Percentiles rank a stretch among this genome's conserved stretches.
Conservation (phyloP, 1,140 invertebrate species). For the Papilio glaucus region DNA sequence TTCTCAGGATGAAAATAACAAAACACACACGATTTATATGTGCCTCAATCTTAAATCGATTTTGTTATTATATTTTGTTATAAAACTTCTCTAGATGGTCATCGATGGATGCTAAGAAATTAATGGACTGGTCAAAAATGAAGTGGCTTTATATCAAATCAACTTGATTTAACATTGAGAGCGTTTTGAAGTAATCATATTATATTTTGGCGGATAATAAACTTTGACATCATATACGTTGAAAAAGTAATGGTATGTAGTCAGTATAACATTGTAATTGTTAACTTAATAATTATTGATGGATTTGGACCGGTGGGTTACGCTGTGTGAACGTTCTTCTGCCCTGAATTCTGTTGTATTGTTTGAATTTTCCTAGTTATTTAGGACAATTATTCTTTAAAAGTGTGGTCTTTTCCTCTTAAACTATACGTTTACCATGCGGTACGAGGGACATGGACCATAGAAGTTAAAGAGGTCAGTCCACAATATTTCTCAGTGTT, state of each 20-base stretch:
- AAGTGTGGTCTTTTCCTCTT: neutral
- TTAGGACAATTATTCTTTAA: neutral
- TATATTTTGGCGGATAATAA: conserved; percentile 35
- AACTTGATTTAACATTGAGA: conserved; percentile 53
- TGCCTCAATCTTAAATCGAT: conserved; percentile 1
- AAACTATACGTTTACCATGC: conserved; percentile 49
- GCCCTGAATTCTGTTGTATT: neutral
- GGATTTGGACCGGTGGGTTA: conserved; percentile 66
- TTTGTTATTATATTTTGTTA: neutral
- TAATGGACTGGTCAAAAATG: conserved; percentile 56
- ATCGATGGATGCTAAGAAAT: conserved; percentile 51
- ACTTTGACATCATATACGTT: conserved; percentile 30
- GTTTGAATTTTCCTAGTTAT: neutral
- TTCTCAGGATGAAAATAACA: conserved; percentile 1
- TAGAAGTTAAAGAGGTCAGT: conserved; percentile 75
- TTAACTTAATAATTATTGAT: conserved; percentile 47
- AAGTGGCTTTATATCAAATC: conserved; percentile 48
- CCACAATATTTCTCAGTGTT: conserved; percentile 42
- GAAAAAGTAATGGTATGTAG: conserved; percentile 68
- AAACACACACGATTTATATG: neutral
- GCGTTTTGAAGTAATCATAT: conserved; percentile 41
- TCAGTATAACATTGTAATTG: conserved; percentile 48
- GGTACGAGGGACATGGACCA: conserved; percentile 62
- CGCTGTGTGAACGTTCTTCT: conserved; percentile 43
- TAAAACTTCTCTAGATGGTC: conserved; percentile 31